A percentile compares a stretch with the other conserved stretches of the same genome.
Evolutionary conservation across 1,140 invertebrate species (phyloP).

Genomic region (Heterodera schachtii): DNA sequence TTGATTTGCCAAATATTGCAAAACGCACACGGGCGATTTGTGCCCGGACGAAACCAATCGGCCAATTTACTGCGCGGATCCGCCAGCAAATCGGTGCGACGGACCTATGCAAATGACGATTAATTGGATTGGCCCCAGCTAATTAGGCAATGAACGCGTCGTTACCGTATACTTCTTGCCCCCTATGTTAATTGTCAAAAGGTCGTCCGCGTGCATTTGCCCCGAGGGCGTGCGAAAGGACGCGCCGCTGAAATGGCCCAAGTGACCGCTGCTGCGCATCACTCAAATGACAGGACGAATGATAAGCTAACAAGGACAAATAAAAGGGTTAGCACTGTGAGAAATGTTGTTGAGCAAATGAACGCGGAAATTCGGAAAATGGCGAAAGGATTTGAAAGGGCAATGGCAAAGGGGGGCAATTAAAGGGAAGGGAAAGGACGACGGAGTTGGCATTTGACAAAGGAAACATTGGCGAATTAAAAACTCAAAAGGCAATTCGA

Average conservation of each 20-base stretch:
- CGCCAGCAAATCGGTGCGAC: constrained; percentile 59
- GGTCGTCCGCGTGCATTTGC: constrained; percentile 9
- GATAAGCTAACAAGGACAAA: not conserved
- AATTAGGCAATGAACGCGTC: too few species aligned
- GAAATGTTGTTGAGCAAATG: too few species aligned
- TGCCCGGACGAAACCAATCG: constrained; percentile 43
- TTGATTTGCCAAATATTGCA: too few species aligned
- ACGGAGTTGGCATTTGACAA: too few species aligned
- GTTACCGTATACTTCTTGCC: constrained; percentile 62
- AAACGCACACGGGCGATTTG: not conserved
- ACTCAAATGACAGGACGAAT: not conserved
- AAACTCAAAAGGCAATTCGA: too few species aligned
- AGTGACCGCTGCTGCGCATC: not conserved
- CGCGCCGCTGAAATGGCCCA: not conserved
- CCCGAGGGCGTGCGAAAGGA: not conserved
- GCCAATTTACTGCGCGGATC: constrained; percentile 58
- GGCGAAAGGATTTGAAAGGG: too few species aligned
- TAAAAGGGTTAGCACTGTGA: not conserved
- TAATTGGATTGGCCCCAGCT: too few species aligned
- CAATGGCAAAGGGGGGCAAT: too few species aligned
- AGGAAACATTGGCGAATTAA: too few species aligned
- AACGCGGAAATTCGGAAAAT: too few species aligned
- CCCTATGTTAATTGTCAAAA: constrained; percentile 59
- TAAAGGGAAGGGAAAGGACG: too few species aligned
- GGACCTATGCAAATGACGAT: constrained; percentile 45